phyloP scores from a whole-genome alignment of 2,113 vertebrate genomes.

The Megalops atlanticus region DNA sequence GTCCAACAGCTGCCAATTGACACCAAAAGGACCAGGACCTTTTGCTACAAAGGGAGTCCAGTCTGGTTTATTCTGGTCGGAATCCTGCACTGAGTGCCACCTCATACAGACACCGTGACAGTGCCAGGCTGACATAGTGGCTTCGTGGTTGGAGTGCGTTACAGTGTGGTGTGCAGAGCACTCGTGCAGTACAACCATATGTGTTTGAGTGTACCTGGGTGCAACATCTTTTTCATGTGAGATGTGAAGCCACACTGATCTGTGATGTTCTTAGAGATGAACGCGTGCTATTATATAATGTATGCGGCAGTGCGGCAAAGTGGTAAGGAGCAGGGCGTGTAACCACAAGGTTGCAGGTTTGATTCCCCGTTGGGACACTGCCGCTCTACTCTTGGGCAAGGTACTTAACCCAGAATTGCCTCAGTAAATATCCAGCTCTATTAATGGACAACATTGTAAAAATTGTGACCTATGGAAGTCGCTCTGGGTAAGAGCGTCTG shows the following conservation, averaged over 20 bases:
- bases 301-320: no score
- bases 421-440: no score
- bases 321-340: no score
- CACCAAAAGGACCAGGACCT: neutral
- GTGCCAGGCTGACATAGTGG: neutral
- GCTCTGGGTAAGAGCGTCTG: no score
- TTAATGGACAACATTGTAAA: no score
- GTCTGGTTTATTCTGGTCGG: neutral
- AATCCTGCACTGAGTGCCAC: neutral
- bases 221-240: neutral
- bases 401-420: no score
- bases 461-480: no score
- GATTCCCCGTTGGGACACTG: no score
- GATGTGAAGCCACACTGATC: neutral
- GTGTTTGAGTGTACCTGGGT: no score
- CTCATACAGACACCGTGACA: neutral
- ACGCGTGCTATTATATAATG: neutral
- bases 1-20: neutral
- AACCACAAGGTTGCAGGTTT: no score
- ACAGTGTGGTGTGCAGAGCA: neutral
- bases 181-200: no score
- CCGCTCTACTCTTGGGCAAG: no score
- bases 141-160: slow-evolving; percentile 1
- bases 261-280: neutral
- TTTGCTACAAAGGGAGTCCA: neutral